These are phyloP conservation scores for Caenorhabditis wallacei DNA, from an alignment of 2,888 invertebrate genomes.

Conservation along the genomic window DNA sequence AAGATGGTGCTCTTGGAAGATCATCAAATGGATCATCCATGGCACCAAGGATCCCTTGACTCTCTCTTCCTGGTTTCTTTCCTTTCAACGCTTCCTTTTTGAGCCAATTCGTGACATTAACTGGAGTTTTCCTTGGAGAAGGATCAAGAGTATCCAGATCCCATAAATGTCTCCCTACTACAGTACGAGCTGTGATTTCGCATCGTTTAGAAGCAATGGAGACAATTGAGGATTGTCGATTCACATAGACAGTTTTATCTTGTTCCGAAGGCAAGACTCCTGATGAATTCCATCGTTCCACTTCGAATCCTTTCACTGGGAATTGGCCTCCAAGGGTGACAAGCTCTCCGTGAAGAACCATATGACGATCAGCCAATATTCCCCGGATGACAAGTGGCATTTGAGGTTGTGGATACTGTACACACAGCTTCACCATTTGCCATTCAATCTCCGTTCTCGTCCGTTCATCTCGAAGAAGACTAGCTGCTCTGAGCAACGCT, in stretches of 20 bases:
- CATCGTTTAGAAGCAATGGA: slow-evolving; percentile 32
- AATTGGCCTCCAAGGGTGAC: slow-evolving; percentile 76
- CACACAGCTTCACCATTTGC: slow-evolving; percentile 74
- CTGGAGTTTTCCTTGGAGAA: slow-evolving; percentile 44
- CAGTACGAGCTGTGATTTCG: slow-evolving; percentile 76
- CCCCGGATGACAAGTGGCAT: slow-evolving; percentile 60
- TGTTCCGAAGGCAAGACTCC: slow-evolving; percentile 31
- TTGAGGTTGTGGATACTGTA: slow-evolving; percentile 65
- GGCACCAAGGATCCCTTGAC: slow-evolving; percentile 72
- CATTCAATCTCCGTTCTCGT: slow-evolving; percentile 78
- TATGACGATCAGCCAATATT: slow-evolving; percentile 64
- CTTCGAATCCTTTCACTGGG: slow-evolving; percentile 79
- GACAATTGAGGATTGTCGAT: slow-evolving; percentile 64
- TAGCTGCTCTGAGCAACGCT: slow-evolving; percentile 63
- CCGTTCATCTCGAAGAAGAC: slow-evolving; percentile 68
- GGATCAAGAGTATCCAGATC: slow-evolving; percentile 67
- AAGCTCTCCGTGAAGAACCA: slow-evolving; percentile 67
- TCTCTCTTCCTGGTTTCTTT: slow-evolving; percentile 67
- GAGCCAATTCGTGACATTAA: slow-evolving; percentile 74
- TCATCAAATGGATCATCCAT: slow-evolving; percentile 77
- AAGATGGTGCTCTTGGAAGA: slow-evolving; percentile 59
- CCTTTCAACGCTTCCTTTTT: slow-evolving; percentile 70
- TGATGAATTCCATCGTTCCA: slow-evolving; percentile 78
- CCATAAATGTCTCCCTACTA: slow-evolving; percentile 78
- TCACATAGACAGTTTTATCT: slow-evolving; percentile 68